These are phyloP conservation scores for Erythrocebus patas DNA, from an alignment of 2,113 vertebrate genomes.

Conservation along the genomic window DNA sequence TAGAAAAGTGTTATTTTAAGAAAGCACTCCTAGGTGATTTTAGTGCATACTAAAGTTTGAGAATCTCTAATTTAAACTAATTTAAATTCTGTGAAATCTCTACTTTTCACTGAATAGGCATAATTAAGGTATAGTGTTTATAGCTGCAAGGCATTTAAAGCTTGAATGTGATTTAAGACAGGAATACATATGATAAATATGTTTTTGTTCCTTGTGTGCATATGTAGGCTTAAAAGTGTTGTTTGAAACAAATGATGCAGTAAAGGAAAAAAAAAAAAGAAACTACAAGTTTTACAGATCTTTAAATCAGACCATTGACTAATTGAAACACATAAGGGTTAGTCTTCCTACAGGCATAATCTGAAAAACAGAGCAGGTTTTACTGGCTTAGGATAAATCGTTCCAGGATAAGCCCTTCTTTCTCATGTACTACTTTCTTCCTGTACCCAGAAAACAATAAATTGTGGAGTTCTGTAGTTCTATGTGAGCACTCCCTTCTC, in stretches of 20 bases:
- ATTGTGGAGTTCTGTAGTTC: background rate
- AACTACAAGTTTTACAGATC: background rate
- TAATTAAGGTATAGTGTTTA: constrained; percentile 41
- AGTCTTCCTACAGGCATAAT: constrained; percentile 35
- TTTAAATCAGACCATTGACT: constrained; percentile 49
- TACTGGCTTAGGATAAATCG: constrained; percentile 30
- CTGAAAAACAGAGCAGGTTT: constrained; percentile 52
- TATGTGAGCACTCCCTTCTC: constrained; percentile 47
- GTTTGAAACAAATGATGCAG: constrained; percentile 21
- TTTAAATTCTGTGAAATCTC: constrained; percentile 29
- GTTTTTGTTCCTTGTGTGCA: background rate
- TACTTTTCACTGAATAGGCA: background rate
- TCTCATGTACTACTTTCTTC: background rate
- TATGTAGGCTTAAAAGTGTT: constrained; percentile 19
- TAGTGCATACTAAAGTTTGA: background rate
- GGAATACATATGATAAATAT: constrained; percentile 18
- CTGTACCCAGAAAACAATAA: background rate
- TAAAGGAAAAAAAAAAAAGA: background rate
- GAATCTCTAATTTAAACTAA: background rate
- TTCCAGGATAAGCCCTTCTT: constrained; percentile 33
- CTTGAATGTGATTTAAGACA: constrained; percentile 36
- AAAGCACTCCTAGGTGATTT: background rate
- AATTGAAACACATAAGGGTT: constrained; percentile 27
- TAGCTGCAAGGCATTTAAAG: constrained; percentile 20
- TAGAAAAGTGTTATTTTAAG: background rate